Evolutionary conservation across 2,113 vertebrate species (phyloP), one percentile per base, ranked within the genome.

Genomic region (Pampusana beccarii): DNA sequence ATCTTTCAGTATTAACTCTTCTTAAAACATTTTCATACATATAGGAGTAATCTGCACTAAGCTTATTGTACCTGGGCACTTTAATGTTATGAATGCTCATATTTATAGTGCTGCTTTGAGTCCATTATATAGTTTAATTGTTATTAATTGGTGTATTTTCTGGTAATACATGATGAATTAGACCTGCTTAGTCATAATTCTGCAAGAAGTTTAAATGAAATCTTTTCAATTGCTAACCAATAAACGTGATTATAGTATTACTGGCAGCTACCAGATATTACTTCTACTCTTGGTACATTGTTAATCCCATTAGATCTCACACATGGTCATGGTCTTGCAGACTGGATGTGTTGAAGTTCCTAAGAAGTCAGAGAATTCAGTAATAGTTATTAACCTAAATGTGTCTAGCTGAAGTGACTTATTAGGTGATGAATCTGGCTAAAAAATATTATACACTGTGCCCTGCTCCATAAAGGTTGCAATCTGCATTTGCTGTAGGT

Each of bases 41-140:
- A 9, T 28, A 64, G 13, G 3, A 72, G 19, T 62, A 33, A 60
- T 51, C 15, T 74, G 12, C 53, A 72, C 17, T 83, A 73, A 10
- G 8, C 9, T 77, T 67, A 31, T 56, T 0, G 0, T 40, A 23
- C 53, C 40, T 65, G 11, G 87, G 11, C 2, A 2, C 6, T 53
- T 72, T 28, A 56, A 79, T 46, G 44, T 13, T 77, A 38, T 51
- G 13, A 75, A 54, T 42, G 20, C 2, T 77, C 1, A 5, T 42
- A 16, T 77, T 83, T 83, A 72, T 90, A 80, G 66, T 62, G 40
- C 6, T 75, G 9, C 17, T 61, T 86, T 28, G 56, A 65, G 23
- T 33, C 36, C 56, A 46, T 72, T 53, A 50, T n/a, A 36, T 26
- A 70, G 7, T 87, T 85, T 85, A 72, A 66, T 69, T 82, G 54